Percentiles rank a stretch among this genome's conserved stretches.
Conservation (phyloP, 2,113 vertebrate genomes). For the Eleginops maclovinus region DNA sequence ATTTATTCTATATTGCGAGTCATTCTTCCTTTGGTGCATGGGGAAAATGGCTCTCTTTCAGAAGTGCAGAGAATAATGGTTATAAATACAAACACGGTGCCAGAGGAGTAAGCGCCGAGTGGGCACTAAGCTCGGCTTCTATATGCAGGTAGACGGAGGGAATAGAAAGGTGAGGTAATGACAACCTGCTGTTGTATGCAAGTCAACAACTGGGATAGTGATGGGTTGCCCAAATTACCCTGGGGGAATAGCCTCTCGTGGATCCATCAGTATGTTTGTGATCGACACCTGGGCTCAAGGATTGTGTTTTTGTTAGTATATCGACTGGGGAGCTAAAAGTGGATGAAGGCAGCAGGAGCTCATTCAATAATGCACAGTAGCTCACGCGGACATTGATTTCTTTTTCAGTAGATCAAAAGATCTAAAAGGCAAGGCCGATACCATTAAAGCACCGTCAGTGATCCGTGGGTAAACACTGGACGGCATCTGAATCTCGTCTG, state of each 20-base stretch:
- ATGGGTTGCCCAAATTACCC: slow-evolving; percentile 36
- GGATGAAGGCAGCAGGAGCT: slow-evolving; percentile 43
- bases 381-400: slow-evolving; percentile 45
- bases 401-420: slow-evolving; percentile 44
- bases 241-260: background rate
- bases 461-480: background rate
- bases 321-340: slow-evolving; percentile 51
- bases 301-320: slow-evolving; percentile 48
- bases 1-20: background rate
- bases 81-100: slow-evolving; percentile 20
- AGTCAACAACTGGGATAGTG: slow-evolving; percentile 50
- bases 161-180: slow-evolving; percentile 42
- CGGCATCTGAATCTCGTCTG: background rate
- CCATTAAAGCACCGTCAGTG: slow-evolving; percentile 10
- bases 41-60: slow-evolving; percentile 15
- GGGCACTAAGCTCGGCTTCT: slow-evolving; percentile 38
- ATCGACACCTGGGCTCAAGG: slow-evolving; percentile 18
- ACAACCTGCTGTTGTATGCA: slow-evolving; percentile 28
- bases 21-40: background rate
- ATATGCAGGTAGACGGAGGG: slow-evolving; percentile 32
- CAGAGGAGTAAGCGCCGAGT: too few relatives aligned
- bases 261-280: slow-evolving; percentile 20
- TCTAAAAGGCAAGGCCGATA: slow-evolving; percentile 22
- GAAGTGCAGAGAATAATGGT: slow-evolving; percentile 17
- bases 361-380: slow-evolving; percentile 36